Conservation (phyloP, 2,113 vertebrate species). For the Brienomyrus brachyistius region DNA sequence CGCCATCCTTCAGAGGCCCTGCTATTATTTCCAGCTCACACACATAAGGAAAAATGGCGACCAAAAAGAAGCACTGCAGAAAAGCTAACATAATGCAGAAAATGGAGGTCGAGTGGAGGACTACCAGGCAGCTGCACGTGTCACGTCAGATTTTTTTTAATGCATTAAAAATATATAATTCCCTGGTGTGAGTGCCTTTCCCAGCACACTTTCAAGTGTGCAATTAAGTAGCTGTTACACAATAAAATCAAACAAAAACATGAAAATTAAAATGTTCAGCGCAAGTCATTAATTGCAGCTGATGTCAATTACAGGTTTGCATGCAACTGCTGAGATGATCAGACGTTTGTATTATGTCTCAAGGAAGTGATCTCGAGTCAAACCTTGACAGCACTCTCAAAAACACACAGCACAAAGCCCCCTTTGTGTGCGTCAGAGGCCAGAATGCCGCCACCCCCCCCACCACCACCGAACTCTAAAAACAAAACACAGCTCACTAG, state of each 20-base stretch:
- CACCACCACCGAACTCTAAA: background rate
- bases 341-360: slow-evolving; percentile 19
- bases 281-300: slow-evolving; percentile 21
- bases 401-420: slow-evolving; percentile 6
- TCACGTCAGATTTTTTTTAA: background rate
- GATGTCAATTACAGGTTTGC: slow-evolving; percentile 36
- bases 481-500: background rate
- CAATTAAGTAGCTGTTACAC: background rate
- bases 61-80: background rate
- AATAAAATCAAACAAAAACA: slow-evolving; percentile 11
- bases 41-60: background rate
- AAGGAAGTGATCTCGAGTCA: slow-evolving; percentile 24
- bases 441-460: background rate
- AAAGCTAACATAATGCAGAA: background rate
- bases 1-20: background rate
- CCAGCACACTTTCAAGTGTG: background rate
- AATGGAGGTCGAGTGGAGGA: background rate
- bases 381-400: slow-evolving; percentile 13
- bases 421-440: background rate
- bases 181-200: background rate
- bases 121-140: background rate
- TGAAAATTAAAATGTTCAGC: slow-evolving; percentile 18
- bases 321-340: slow-evolving; percentile 25
- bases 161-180: background rate
- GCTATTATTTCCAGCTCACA: background rate